Percentiles rank a stretch among this genome's conserved stretches.
These are phyloP conservation scores for Pentalonia nigronervosa DNA, from an alignment of 1,140 invertebrate species.

Conservation along the genomic window DNA sequence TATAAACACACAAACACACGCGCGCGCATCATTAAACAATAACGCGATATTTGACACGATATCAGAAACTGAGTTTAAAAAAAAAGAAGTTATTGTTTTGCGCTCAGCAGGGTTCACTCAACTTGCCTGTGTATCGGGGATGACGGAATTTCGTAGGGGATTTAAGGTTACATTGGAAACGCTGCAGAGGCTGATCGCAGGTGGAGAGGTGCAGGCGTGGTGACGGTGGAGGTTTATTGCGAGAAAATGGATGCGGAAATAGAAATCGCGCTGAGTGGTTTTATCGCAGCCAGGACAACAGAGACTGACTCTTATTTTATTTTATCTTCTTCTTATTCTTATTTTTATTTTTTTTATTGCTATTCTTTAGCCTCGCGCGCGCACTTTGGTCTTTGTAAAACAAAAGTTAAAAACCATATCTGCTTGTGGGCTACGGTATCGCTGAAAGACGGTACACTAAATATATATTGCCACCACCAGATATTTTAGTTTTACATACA, in stretches of 20 bases:
- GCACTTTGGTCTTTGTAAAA: not conserved
- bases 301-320: not conserved
- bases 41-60: not conserved
- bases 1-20: not conserved
- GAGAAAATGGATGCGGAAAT: slow-evolving; percentile 5
- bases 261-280: not conserved
- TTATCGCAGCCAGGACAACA: not conserved
- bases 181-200: not conserved
- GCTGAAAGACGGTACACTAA: not conserved
- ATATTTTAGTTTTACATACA: not conserved
- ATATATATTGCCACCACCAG: not conserved
- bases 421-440: not conserved
- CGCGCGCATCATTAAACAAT: not conserved
- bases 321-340: not conserved
- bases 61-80: not conserved
- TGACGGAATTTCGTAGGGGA: not conserved
- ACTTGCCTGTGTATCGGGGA: not conserved
- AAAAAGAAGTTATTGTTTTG: slow-evolving; percentile 6
- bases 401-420: slow-evolving; percentile 22
- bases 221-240: not conserved
- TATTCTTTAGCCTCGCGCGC: not conserved
- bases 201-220: not conserved
- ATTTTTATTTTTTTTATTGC: not conserved
- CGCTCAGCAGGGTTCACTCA: not conserved
- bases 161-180: not conserved